Base-by-base conservation (phyloP, 2,888 invertebrate species). In the Orthosia incerta region DNA sequence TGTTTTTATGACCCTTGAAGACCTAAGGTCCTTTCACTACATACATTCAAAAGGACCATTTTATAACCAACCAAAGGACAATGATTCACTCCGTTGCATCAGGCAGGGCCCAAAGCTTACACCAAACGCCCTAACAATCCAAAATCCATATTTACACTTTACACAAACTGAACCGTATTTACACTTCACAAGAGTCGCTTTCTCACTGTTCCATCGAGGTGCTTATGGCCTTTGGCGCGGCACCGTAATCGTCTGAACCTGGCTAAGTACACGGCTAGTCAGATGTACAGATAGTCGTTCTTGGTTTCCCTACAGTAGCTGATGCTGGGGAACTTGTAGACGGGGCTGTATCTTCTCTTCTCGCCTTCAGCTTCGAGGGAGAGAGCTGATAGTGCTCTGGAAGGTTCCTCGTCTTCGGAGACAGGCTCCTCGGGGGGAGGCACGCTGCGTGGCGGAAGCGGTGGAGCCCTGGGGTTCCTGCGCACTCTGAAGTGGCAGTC, bases 401-500 rank as follows among this genome's bases (percentile, higher is more conserved):
- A 90, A 63, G 95, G 92, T 55, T 95, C 95, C 26, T 95, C 95
- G 45, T 94, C 94, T 7, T 92, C 90, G 13, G 81, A 84, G 65
- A 84, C 76, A 70, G 91, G 88, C 70, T 95, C 89, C 77, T 94
- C 88, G 64, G 94, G 94, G 50, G 89, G 82, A 57, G 91, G 95
- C 78, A 96, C 93, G 48, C 97, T 96, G 70, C 96, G 96, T 26
- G 97, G 97, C 71, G 97, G 97, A 85, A 98, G 98, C 83, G 98
- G 98, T 0, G 98, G 98, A 84, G 98, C 98, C 87, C 98, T 97
- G 0, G 98, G 98, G 95, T 98, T 98, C 82, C 98, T 97, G 73
- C 98, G 97, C 75, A 99, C 97, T 57, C 98, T 96, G 94, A 99
- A 98, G 94, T 98, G 98, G 88, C 98, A 98, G 90, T 97, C 97